phyloP scores from a whole-genome alignment of 2,888 invertebrate species.

The Stenotaenia linearis region DNA sequence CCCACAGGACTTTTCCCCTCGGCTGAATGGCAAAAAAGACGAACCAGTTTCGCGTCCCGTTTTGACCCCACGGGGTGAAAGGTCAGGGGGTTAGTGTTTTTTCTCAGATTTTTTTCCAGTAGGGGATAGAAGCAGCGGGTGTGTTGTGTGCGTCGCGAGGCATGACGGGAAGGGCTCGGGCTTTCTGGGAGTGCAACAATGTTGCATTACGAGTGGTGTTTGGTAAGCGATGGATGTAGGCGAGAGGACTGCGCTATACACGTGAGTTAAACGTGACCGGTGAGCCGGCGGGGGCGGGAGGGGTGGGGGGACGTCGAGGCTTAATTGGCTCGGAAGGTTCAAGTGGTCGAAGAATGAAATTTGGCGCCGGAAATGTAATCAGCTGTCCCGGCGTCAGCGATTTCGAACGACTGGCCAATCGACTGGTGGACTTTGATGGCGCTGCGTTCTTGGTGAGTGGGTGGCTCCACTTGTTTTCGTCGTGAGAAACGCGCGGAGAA shows the following conservation, averaged over 20 bases:
- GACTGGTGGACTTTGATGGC: slow-evolving; percentile 15
- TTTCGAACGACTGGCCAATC: slow-evolving; percentile 24
- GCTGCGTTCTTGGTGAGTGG: slow-evolving; percentile 17
- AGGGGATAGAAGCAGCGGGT: neutral
- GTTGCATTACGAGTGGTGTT: neutral
- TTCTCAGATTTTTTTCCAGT: slow-evolving; percentile 1
- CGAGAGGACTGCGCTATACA: neutral
- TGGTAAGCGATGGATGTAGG: neutral
- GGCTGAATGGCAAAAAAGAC: slow-evolving; percentile 8
- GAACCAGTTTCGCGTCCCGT: slow-evolving; percentile 2
- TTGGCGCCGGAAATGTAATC: slow-evolving; percentile 27
- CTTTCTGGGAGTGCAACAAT: neutral
- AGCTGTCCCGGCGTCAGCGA: slow-evolving; percentile 27
- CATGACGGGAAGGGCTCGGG: neutral
- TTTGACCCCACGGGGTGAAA: neutral
- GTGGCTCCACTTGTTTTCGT: slow-evolving; percentile 28
- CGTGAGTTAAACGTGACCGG: neutral
- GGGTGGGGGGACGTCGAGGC: neutral
- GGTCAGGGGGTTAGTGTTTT: slow-evolving; percentile 14
- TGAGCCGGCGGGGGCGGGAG: neutral
- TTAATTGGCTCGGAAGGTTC: slow-evolving; percentile 2
- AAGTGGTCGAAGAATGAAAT: slow-evolving; percentile 21
- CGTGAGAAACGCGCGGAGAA: neutral
- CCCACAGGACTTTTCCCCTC: neutral
- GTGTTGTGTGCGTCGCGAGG: neutral